phyloP scores from a whole-genome alignment of 2,888 invertebrate genomes.

The Nineta flava region DNA sequence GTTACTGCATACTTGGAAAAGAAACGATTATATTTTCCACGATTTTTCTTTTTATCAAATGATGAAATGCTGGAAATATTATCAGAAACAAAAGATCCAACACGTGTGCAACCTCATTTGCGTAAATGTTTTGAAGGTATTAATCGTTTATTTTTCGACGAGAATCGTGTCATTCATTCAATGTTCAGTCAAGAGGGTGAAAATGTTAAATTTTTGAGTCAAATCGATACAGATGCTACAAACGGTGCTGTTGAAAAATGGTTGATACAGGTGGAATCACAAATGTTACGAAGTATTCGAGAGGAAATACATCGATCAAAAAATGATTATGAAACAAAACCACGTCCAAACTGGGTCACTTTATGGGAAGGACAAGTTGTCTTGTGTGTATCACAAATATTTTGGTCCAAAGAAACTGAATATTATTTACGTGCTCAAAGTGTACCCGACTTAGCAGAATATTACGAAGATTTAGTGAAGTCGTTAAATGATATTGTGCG shows the following conservation, averaged over 20 bases:
- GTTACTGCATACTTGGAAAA: slow-evolving; percentile 70
- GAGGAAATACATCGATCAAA: slow-evolving; percentile 51
- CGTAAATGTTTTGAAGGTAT: slow-evolving; percentile 84
- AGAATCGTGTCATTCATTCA: slow-evolving; percentile 51
- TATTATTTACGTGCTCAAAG: slow-evolving; percentile 43
- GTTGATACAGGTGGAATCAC: slow-evolving; percentile 67
- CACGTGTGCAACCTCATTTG: slow-evolving; percentile 69
- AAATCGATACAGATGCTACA: slow-evolving; percentile 52
- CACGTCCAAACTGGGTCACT: slow-evolving; percentile 52
- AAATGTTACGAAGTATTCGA: slow-evolving; percentile 58
- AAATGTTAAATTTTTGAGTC: slow-evolving; percentile 42
- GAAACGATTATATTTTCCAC: slow-evolving; percentile 66
- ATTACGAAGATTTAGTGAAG: slow-evolving; percentile 34
- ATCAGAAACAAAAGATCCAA: slow-evolving; percentile 75
- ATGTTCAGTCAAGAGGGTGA: slow-evolving; percentile 69
- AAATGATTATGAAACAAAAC: slow-evolving; percentile 39
- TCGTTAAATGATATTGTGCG: slow-evolving; percentile 62
- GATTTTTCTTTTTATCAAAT: slow-evolving; percentile 83
- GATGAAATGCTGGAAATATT: slow-evolving; percentile 82
- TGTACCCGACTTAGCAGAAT: slow-evolving; percentile 35
- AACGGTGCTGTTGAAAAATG: slow-evolving; percentile 76
- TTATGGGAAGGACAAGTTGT: slow-evolving; percentile 75
- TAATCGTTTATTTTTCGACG: slow-evolving; percentile 53
- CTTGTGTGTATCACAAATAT: slow-evolving; percentile 61
- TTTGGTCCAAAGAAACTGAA: slow-evolving; percentile 69